Base-by-base conservation (phyloP, 2,888 invertebrate genomes). In the Volucella zonaria region DNA sequence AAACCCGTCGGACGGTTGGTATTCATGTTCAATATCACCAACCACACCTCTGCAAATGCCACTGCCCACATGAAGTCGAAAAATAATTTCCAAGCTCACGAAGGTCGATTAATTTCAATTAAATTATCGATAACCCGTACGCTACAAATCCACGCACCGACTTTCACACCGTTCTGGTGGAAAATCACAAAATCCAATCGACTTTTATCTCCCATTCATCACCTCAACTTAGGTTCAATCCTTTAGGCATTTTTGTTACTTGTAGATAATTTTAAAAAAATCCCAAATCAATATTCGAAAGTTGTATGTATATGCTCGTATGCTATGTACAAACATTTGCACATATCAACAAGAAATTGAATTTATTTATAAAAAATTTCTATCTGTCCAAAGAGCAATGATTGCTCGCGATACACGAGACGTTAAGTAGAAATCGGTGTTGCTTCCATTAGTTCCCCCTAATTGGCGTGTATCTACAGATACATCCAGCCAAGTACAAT, bases 391-490 rank as follows among this genome's bases (percentile, higher is more conserved):
- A 74, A 78, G 18, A 77, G 62, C 67, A 74, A 54, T 18, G 62
- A 82, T 74, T 56, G 52, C 64, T 49, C 56, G 58, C 64, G 62
- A 64, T 66, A 64, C 78, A 74, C 52, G 64, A 51, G 45, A 38
- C 64, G 79, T 82, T 68, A 78, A 78, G 68, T 82, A 75, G 82
- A 82, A 79, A 79, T 74, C 64, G 58, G 43, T 82, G 82, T 78
- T 74, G 52, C 3, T 64, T 74, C 43, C 64, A 79, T 70, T 74
- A 67, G 52, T 58, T 77, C 31, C 43, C 52, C 67, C 73, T 78
- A 82, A 74, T 82, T 82, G 78, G 64, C 52, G 64, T 64, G 68
- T 79, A 64, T 62, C 49, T 45, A 67, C 18, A 31, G 31, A n/a
- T 43, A 42, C 58, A 77, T 58, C 38, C 52, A 66, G 45, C 52